These are phyloP conservation scores for Malurus elegans DNA, from an alignment of 2,113 vertebrate genomes.

Conservation along the genomic window DNA sequence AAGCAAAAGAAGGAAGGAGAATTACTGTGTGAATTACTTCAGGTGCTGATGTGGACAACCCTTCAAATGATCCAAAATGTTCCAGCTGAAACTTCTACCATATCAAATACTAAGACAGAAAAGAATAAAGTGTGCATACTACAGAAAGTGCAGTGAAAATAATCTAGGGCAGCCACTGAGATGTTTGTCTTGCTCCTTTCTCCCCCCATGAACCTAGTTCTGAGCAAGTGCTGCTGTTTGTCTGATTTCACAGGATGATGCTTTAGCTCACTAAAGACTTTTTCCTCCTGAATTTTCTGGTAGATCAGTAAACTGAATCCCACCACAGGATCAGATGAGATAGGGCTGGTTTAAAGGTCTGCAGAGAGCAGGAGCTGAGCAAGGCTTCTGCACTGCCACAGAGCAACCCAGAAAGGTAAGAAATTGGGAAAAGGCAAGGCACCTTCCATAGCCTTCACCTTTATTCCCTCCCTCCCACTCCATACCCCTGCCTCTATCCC, in stretches of 20 bases:
- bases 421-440: background rate
- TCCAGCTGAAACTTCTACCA: background rate
- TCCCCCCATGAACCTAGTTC: background rate
- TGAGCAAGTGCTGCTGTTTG: background rate
- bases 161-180: background rate
- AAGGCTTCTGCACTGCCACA: background rate
- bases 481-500: background rate
- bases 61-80: background rate
- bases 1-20: background rate
- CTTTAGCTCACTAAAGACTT: background rate
- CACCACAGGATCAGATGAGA: background rate
- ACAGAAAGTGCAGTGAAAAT: background rate
- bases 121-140: background rate
- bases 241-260: background rate
- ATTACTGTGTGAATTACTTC: accelerated
- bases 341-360: background rate
- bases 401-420: background rate
- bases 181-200: background rate
- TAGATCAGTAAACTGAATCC: background rate
- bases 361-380: background rate
- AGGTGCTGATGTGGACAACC: no score
- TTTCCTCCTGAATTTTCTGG: background rate
- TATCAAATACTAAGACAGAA: background rate
- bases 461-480: background rate
- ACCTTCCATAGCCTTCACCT: background rate